Base-by-base conservation (phyloP, 2,113 vertebrate genomes). In the Bubalus kerabau region DNA sequence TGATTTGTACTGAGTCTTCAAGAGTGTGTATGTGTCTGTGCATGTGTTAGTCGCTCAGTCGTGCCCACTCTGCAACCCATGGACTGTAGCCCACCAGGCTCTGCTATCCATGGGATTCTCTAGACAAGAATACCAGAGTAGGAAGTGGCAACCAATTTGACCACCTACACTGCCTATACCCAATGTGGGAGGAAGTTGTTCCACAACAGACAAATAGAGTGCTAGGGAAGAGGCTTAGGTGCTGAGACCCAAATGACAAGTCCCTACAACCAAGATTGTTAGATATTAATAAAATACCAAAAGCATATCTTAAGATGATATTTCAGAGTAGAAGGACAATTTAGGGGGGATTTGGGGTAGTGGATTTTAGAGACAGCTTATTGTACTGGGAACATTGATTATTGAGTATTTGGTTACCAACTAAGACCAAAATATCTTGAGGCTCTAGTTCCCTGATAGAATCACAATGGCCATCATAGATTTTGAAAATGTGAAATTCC, bases 321-420 rank as follows among this genome's bases (percentile, higher is more conserved):
- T 50, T 87, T 90, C 36, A 91, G 15, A 90, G 15, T 56, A 59
- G 86, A 19, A 86, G 23, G 3, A 19, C n/a, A 40, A n/a, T 54
- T 81, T 17, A 23, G 3, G 15, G 5, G 6, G 5, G 5, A 3
- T 4, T 9, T n/a, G 1, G 2, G 6, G 7, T 78, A 28, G 46
- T 24, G 1, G 6, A 56, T 76, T 96, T 76, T 62, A 97, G 48
- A 78, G 16, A 81, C 6, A 64, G 1, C 0, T 91, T 19, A n/a
- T 59, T 82, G 7, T 64, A n/a, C 19, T 87, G 80, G 6, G 10
- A 90, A 62, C 9, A 64, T 19, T 56, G 14, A 56, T 86, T 81
- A 71, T 2, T 24, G 67, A 74, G 10, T 93, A 57, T 16, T 90
- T 84, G 54, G 11, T 3, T 36, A 80, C 32, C n/a, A 87, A 90